These are phyloP conservation scores for Druon quercuslanigerum DNA, from an alignment of 1,140 invertebrate genomes.

Conservation along the genomic window DNA sequence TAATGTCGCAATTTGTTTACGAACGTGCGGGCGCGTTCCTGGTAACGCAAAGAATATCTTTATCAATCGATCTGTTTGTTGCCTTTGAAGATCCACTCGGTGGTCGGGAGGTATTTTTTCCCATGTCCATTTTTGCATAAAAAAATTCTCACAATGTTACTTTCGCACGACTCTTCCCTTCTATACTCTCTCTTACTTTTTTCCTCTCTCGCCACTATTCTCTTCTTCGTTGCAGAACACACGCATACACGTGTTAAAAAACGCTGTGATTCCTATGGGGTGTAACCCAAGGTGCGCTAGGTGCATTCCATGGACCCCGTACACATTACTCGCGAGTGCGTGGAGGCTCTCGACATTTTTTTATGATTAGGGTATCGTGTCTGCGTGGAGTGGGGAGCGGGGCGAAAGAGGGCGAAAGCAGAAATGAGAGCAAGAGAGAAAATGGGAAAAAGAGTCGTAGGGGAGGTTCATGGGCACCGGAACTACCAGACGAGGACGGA, in stretches of 20 bases:
- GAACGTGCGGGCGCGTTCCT: not conserved
- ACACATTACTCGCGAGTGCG: conserved; percentile 40
- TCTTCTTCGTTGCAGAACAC: conserved; percentile 34
- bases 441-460: conserved; percentile 34
- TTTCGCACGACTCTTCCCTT: conserved; percentile 67
- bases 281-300: conserved; percentile 51
- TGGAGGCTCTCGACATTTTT: conserved; percentile 52
- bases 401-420: conserved; percentile 40
- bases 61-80: conserved; percentile 18
- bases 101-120: conserved; percentile 66
- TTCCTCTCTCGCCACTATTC: conserved; percentile 41
- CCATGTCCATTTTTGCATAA: conserved; percentile 75
- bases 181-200: conserved; percentile 35
- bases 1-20: conserved; percentile 8
- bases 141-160: conserved; percentile 71
- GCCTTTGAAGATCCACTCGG: conserved; percentile 46
- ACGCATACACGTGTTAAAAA: conserved; percentile 48
- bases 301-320: conserved; percentile 58
- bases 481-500: conserved; percentile 63
- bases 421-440: conserved; percentile 37
- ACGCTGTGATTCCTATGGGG: conserved; percentile 49
- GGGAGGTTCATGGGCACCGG: conserved; percentile 46
- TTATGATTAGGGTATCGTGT: conserved; percentile 45
- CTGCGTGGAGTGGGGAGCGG: conserved; percentile 36
- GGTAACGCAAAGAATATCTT: not conserved